Conservation (phyloP, 1,140 invertebrate genomes). For the Pseudachorutes palmiensis region DNA sequence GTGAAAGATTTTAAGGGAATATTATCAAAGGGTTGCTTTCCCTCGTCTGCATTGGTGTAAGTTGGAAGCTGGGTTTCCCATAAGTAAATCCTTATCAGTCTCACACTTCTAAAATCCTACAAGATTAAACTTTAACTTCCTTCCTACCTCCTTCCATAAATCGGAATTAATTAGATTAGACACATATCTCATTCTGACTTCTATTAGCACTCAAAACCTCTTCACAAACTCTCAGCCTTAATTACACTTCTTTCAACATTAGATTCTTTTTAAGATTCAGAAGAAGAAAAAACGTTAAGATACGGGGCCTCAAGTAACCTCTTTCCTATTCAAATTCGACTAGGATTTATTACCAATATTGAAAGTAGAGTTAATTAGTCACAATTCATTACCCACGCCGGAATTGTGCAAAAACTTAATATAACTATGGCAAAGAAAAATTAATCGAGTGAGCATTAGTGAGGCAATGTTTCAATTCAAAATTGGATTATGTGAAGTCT, state of each 20-base stretch:
- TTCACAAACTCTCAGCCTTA: neutral
- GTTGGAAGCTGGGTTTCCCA: too few relatives aligned
- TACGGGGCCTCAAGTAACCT: neutral
- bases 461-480: too few relatives aligned
- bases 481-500: too few relatives aligned
- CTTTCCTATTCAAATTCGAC: neutral
- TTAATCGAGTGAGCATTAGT: too few relatives aligned
- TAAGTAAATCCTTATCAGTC: too few relatives aligned
- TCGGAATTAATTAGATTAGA: neutral
- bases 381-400: neutral
- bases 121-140: conserved; percentile 5
- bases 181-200: neutral
- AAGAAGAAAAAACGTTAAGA: neutral
- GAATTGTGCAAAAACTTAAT: neutral
- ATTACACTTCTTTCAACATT: neutral
- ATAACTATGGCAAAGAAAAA: neutral
- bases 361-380: neutral
- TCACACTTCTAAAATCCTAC: neutral
- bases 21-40: too few relatives aligned
- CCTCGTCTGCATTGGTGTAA: too few relatives aligned
- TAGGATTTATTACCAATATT: neutral
- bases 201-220: neutral
- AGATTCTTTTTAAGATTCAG: neutral
- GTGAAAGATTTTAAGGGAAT: too few relatives aligned
- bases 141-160: neutral